phyloP scores from a whole-genome alignment of 2,888 invertebrate genomes.

The Eilema griseolum region DNA sequence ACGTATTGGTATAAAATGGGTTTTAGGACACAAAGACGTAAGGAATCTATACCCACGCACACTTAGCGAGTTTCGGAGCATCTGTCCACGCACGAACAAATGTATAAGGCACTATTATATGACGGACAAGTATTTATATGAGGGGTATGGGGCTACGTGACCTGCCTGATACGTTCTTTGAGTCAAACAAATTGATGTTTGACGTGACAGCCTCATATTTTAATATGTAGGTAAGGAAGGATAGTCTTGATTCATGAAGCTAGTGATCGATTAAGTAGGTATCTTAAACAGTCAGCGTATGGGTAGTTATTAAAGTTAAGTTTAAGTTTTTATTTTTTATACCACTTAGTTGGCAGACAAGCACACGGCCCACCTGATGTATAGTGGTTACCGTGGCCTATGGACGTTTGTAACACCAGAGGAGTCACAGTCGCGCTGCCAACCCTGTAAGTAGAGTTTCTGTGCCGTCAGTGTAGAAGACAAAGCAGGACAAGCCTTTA shows the following conservation, averaged over 20 bases:
- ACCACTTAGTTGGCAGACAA: too few relatives aligned
- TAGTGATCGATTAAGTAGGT: background rate
- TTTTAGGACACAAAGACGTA: conserved; percentile 4
- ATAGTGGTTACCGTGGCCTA: too few relatives aligned
- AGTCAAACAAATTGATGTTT: background rate
- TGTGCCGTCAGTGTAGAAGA: too few relatives aligned
- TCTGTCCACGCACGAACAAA: background rate
- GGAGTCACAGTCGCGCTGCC: too few relatives aligned
- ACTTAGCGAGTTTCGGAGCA: background rate
- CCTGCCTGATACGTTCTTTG: background rate
- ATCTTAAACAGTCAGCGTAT: too few relatives aligned
- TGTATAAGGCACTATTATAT: background rate
- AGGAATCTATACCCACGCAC: background rate
- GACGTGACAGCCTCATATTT: background rate
- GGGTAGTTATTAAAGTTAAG: too few relatives aligned
- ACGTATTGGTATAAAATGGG: conserved; percentile 3
- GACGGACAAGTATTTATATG: conserved; percentile 4
- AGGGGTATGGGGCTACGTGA: background rate
- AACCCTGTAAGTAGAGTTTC: too few relatives aligned
- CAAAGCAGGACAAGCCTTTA: too few relatives aligned
- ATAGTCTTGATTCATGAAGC: background rate
- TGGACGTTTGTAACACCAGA: too few relatives aligned
- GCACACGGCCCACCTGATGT: too few relatives aligned
- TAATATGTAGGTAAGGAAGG: background rate
- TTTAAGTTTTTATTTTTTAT: too few relatives aligned